These are phyloP conservation scores for Paradoxurus hermaphroditus DNA, from an alignment of 2,113 vertebrate species.

Conservation along the genomic window DNA sequence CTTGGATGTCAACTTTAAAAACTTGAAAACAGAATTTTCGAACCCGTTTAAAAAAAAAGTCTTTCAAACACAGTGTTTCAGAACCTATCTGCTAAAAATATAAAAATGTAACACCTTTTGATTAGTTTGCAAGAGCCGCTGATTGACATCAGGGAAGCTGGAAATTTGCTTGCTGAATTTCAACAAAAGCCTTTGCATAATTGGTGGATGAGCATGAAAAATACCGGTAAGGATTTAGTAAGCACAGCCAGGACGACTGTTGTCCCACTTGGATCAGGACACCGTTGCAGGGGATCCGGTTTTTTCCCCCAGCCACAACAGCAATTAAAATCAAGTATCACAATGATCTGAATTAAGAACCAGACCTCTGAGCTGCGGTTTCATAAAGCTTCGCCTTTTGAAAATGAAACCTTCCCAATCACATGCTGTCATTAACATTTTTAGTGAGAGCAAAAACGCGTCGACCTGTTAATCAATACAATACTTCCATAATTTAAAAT, in stretches of 20 bases:
- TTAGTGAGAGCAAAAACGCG: constrained; percentile 28
- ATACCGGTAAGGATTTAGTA: constrained; percentile 39
- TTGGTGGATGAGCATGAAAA: constrained; percentile 61
- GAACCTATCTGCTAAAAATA: constrained; percentile 71
- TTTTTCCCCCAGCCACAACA: not conserved
- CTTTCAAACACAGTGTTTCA: constrained; percentile 46
- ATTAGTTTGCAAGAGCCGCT: constrained; percentile 69
- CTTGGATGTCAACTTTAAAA: constrained; percentile 50
- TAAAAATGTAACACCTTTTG: constrained; percentile 72
- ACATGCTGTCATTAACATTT: constrained; percentile 9
- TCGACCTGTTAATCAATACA: constrained; percentile 36
- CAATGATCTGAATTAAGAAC: constrained; percentile 63
- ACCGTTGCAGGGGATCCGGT: not conserved
- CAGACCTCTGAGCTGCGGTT: constrained; percentile 24
- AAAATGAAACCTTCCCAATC: constrained; percentile 37
- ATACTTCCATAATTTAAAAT: constrained; percentile 18
- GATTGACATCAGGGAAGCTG: constrained; percentile 68
- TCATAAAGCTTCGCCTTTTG: constrained; percentile 48
- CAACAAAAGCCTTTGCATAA: constrained; percentile 74
- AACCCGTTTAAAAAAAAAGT: constrained; percentile 32
- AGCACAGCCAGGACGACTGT: not conserved
- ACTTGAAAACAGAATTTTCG: constrained; percentile 41
- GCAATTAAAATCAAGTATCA: constrained; percentile 64
- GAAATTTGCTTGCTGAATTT: constrained; percentile 72
- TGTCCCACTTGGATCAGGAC: constrained; percentile 13